Evolutionary conservation across 2,888 invertebrate genomes (phyloP).

Genomic region (Gandaritis pyraliata): DNA sequence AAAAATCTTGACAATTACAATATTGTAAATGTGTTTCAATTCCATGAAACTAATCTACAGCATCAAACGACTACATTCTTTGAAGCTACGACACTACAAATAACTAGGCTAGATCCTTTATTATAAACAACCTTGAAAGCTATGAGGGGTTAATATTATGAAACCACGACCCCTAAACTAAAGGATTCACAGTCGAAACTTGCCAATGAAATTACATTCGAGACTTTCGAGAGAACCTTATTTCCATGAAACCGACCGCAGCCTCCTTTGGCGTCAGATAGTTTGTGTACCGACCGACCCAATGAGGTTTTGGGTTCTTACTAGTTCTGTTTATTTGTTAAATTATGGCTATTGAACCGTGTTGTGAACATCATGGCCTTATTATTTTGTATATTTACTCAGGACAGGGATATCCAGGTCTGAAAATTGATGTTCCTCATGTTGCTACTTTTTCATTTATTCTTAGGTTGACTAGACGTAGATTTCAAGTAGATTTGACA

Average conservation of each 20-base stretch:
- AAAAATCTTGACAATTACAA: too few relatives aligned
- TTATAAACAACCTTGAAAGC: background rate
- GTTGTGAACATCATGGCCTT: slow-evolving; percentile 18
- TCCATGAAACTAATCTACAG: too few relatives aligned
- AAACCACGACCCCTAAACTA: slow-evolving; percentile 47
- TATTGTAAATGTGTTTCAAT: too few relatives aligned
- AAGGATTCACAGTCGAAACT: slow-evolving; percentile 55
- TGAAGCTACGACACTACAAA: too few relatives aligned
- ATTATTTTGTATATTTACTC: slow-evolving; percentile 11
- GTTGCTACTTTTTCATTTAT: too few relatives aligned
- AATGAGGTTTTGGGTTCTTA: slow-evolving; percentile 19
- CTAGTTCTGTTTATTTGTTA: slow-evolving; percentile 21
- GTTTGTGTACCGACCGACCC: slow-evolving; percentile 13
- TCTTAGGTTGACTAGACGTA: too few relatives aligned
- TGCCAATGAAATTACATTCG: slow-evolving; percentile 51
- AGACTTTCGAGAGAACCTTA: slow-evolving; percentile 10
- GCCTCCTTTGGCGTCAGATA: slow-evolving; percentile 16
- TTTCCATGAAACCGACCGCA: slow-evolving; percentile 19
- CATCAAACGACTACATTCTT: too few relatives aligned
- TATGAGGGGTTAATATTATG: slow-evolving; percentile 25
- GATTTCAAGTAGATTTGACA: too few relatives aligned
- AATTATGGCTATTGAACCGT: slow-evolving; percentile 18
- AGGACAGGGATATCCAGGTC: background rate
- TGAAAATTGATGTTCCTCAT: background rate
- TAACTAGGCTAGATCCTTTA: too few relatives aligned